Base-by-base conservation (phyloP, 2,797 vertebrate species). In the Sarcoramphus papa region DNA sequence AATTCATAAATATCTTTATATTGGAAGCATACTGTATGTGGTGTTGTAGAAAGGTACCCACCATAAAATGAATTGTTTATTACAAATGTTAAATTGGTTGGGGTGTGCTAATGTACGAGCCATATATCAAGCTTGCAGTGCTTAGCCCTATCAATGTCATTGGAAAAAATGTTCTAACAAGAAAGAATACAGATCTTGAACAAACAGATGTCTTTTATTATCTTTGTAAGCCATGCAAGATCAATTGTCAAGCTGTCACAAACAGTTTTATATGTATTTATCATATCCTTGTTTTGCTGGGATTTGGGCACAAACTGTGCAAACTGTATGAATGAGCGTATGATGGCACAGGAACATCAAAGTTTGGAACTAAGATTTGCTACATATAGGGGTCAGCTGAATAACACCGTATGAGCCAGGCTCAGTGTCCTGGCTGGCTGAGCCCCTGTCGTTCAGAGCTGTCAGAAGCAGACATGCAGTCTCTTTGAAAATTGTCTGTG, bases 361-460 rank as follows among this genome's bases (percentile, higher is more conserved):
- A 50, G 41, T 60, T 68, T n/a, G 31, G 19, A 60, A 48, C 17
- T 60, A 15, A 47, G 21, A 13, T n/a, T 21, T 62, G 18, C 21
- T 51, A 27, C 30, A 5, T 13, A 9, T 7, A 22, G 63, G 22
- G 33, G 19, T 54, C n/a, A 31, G 5, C 33, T 35, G 33, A 17
- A 10, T 35, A 65, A 43, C 16, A 22, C 14, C 0, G 0, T 53
- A 13, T 24, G 57, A 81, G 22, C 23, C 14, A 20, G 20, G 35
- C 11, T 70, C 13, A 12, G 6, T n/a, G 20, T 33, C 40, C n/a
- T 35, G 13, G 5, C 59, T 28, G 33, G 13, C 50, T 78, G 65
- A 50, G 9, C 16, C 35, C 9, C 13, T 0, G 0, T 40, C 4
- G 0, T 68, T 54, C 47, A 33, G 47, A 60, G 30, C 7, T 50